These are phyloP conservation scores for Drosophila ustulata DNA, from an alignment of 2,888 invertebrate species.

Conservation along the genomic window DNA sequence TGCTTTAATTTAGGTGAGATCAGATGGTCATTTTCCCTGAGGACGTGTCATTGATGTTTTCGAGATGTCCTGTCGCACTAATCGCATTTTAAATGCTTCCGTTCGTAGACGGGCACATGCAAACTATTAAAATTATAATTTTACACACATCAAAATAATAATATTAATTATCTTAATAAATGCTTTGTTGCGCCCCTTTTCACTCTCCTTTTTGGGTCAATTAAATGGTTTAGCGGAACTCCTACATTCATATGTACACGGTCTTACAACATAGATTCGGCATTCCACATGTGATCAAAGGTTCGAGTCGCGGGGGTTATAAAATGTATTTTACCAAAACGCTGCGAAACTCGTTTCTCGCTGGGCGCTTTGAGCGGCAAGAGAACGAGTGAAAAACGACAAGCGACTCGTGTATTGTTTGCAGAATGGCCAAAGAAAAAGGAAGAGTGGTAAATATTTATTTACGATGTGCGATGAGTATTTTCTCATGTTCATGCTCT, in stretches of 20 bases:
- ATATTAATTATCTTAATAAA: no score
- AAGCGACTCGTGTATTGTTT: slow-evolving; percentile 10
- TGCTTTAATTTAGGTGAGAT: slow-evolving; percentile 29
- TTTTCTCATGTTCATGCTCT: slow-evolving; percentile 11
- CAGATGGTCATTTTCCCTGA: slow-evolving; percentile 15
- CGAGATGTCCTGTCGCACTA: slow-evolving; percentile 40
- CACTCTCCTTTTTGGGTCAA: neutral
- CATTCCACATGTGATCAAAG: neutral
- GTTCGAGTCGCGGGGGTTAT: slow-evolving; percentile 1
- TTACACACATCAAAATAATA: no score
- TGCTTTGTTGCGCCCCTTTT: no score
- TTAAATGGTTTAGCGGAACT: neutral
- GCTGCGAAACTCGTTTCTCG: slow-evolving; percentile 54
- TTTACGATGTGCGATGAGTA: slow-evolving; percentile 45
- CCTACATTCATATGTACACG: no score
- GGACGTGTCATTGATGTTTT: slow-evolving; percentile 3
- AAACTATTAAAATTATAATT: no score
- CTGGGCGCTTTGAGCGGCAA: neutral
- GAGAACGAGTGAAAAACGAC: slow-evolving; percentile 1
- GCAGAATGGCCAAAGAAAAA: slow-evolving; percentile 5
- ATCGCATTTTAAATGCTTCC: slow-evolving; percentile 49
- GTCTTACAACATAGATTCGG: neutral
- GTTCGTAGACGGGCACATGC: neutral
- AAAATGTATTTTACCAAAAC: slow-evolving; percentile 38
- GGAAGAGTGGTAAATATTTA: slow-evolving; percentile 56